Conservation (phyloP, 2,888 invertebrate genomes). For the Ochropleura leucogaster region DNA sequence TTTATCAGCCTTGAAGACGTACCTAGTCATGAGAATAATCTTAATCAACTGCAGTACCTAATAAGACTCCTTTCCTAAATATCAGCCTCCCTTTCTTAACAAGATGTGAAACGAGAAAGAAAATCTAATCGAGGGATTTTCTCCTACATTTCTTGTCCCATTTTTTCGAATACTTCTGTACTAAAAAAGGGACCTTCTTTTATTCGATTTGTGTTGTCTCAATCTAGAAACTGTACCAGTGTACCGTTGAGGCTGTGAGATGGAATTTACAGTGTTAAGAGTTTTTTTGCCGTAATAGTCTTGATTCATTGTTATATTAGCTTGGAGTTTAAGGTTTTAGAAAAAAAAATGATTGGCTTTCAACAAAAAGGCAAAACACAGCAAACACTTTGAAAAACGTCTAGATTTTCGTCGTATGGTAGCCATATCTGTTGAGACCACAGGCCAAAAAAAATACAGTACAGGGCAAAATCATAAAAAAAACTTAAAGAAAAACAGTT, state of each 20-base stretch:
- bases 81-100: slow-evolving; percentile 29
- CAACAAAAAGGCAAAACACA: too few relatives aligned
- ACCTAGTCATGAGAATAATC: slow-evolving; percentile 26
- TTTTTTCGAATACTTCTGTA: slow-evolving; percentile 50
- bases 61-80: slow-evolving; percentile 24
- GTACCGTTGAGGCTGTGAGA: slow-evolving; percentile 17
- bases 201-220: slow-evolving; percentile 57
- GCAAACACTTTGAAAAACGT: too few relatives aligned
- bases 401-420: too few relatives aligned
- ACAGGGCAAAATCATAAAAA: too few relatives aligned
- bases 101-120: slow-evolving; percentile 55
- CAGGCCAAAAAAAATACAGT: too few relatives aligned
- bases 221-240: slow-evolving; percentile 49
- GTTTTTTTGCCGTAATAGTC: slow-evolving; percentile 4
- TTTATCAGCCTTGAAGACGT: background rate
- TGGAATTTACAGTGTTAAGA: slow-evolving; percentile 34
- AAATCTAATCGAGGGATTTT: slow-evolving; percentile 57
- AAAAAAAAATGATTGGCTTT: too few relatives aligned
- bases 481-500: too few relatives aligned
- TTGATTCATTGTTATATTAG: slow-evolving; percentile 13
- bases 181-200: slow-evolving; percentile 52
- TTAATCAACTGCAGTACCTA: slow-evolving; percentile 40
- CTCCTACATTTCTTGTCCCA: slow-evolving; percentile 45
- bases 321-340: background rate
- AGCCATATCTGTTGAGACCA: too few relatives aligned